phyloP scores from a whole-genome alignment of 2,113 vertebrate species.

The Choloepus hoffmanni region DNA sequence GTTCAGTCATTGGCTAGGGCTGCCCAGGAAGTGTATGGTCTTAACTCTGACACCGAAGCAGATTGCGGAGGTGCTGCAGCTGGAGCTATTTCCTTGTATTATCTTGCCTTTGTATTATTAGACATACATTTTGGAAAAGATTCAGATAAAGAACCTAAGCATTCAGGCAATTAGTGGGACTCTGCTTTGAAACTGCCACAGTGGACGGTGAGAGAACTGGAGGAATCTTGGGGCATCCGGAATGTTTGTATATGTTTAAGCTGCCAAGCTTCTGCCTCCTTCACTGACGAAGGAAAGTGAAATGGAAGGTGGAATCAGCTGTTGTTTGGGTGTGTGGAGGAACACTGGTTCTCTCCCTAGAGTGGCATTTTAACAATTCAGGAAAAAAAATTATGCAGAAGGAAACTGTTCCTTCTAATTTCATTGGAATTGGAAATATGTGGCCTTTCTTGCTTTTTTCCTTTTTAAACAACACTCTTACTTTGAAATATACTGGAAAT shows the following conservation, averaged over 20 bases:
- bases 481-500: slow-evolving; percentile 19
- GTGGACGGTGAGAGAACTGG: neutral
- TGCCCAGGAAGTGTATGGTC: neutral
- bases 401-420: slow-evolving; percentile 51
- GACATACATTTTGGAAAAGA: neutral
- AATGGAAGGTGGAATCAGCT: slow-evolving; percentile 52
- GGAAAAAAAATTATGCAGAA: slow-evolving; percentile 20
- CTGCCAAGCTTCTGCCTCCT: slow-evolving; percentile 48
- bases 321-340: slow-evolving; percentile 68
- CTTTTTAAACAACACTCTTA: slow-evolving; percentile 36
- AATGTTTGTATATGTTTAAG: neutral
- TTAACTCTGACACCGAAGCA: neutral
- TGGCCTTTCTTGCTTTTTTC: slow-evolving; percentile 32
- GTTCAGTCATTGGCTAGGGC: neutral
- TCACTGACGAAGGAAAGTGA: neutral
- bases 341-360: slow-evolving; percentile 50
- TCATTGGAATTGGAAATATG: slow-evolving; percentile 1
- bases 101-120: neutral
- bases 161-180: neutral
- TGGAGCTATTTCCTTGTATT: neutral
- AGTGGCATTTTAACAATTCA: slow-evolving; percentile 25
- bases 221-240: neutral
- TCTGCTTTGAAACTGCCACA: neutral
- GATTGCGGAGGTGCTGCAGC: neutral
- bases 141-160: slow-evolving; percentile 1